A percentile compares a stretch with the other conserved stretches of the same genome.
These are phyloP conservation scores for Callospermophilus lateralis DNA, from an alignment of 2,113 vertebrate species.

Conservation along the genomic window DNA sequence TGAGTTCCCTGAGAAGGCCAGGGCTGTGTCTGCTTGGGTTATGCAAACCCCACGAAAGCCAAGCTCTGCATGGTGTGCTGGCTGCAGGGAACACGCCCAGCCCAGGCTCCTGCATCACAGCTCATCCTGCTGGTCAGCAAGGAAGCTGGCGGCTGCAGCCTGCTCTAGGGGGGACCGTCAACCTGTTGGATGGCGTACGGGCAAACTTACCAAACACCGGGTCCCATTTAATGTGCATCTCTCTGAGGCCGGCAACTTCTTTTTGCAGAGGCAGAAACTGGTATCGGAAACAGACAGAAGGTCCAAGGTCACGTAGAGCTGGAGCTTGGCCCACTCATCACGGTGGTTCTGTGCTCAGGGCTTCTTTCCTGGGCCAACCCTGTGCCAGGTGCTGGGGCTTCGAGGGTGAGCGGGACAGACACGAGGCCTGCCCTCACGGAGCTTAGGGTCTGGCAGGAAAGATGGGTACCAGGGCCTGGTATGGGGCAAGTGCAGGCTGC, in stretches of 20 bases:
- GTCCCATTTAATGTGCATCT: neutral
- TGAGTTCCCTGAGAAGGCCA: neutral
- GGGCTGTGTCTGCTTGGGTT: neutral
- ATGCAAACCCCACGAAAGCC: neutral
- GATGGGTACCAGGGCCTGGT: accelerated
- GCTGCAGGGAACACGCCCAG: neutral
- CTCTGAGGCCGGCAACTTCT: neutral
- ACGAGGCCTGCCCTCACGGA: neutral
- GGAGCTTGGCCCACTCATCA: neutral
- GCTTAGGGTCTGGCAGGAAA: neutral
- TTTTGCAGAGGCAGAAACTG: neutral
- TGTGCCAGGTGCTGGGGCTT: neutral
- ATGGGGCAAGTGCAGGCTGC: neutral
- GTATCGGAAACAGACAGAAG: neutral
- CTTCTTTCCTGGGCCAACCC: neutral
- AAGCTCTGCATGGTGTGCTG: neutral
- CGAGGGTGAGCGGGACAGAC: neutral
- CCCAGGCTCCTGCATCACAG: neutral
- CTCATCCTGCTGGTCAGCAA: neutral
- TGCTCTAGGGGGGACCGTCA: neutral
- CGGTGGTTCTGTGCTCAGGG: neutral
- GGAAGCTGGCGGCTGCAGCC: neutral
- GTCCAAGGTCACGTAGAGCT: neutral
- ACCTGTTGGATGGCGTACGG: neutral
- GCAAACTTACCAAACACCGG: neutral